Conservation (phyloP, 2,888 invertebrate genomes). For the Parnassius smintheus region DNA sequence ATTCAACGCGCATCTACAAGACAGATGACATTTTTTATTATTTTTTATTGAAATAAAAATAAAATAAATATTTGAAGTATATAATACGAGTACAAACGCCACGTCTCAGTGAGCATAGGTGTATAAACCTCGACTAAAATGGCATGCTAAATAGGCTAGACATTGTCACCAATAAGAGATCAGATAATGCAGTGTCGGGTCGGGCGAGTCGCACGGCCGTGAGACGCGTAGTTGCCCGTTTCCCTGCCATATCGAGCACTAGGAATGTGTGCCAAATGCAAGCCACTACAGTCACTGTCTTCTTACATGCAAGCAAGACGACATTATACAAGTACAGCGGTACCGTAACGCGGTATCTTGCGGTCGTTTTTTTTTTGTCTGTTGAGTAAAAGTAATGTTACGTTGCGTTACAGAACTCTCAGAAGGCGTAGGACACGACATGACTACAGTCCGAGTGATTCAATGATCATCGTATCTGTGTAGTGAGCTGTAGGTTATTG, state of each 20-base stretch:
- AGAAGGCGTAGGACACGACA: neutral
- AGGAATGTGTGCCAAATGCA: constrained; percentile 73
- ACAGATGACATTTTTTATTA: no score
- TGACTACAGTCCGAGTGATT: no score
- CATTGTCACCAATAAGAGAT: constrained; percentile 31
- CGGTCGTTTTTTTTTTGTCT: constrained; percentile 20
- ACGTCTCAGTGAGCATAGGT: constrained; percentile 13
- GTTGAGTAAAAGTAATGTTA: constrained; percentile 6
- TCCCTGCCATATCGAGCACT: constrained; percentile 66
- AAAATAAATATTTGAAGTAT: no score
- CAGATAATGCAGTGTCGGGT: constrained; percentile 46
- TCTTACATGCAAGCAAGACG: constrained; percentile 7
- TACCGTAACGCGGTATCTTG: constrained; percentile 16
- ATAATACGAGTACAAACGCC: constrained; percentile 11
- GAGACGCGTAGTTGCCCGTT: constrained; percentile 54
- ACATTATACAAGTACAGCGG: constrained; percentile 14
- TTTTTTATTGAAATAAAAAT: no score
- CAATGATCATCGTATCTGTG: no score
- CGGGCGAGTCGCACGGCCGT: constrained; percentile 58
- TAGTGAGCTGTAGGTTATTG: no score
- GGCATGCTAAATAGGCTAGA: constrained; percentile 24
- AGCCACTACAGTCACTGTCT: constrained; percentile 47
- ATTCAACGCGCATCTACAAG: no score
- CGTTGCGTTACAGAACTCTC: constrained; percentile 9
- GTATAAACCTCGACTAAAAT: constrained; percentile 25